Evolutionary conservation across 2,113 vertebrate species (phyloP).

Genomic region (Serilophus lunatus): DNA sequence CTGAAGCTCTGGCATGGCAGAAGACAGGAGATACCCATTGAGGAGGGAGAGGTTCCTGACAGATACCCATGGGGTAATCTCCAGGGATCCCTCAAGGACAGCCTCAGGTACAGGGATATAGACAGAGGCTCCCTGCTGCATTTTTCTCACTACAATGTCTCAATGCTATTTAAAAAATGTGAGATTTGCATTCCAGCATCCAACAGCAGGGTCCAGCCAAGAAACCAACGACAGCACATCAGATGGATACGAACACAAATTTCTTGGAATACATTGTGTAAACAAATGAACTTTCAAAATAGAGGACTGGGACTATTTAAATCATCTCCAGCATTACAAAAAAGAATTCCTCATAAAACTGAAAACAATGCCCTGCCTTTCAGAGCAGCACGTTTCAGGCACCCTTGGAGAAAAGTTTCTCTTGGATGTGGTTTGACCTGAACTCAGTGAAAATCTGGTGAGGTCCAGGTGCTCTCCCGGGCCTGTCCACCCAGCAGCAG

Average conservation of each 20-base stretch:
- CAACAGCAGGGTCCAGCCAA: background rate
- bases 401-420: background rate
- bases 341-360: background rate
- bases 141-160: background rate
- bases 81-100: background rate
- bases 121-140: background rate
- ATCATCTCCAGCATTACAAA: background rate
- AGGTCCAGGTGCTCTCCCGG: background rate
- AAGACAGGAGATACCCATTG: background rate
- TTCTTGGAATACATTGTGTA: background rate
- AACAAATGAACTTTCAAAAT: conserved; percentile 36
- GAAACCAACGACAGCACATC: background rate
- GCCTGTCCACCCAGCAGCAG: background rate
- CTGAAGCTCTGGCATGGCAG: background rate
- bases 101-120: background rate
- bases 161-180: conserved; percentile 29
- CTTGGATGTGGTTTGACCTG: background rate
- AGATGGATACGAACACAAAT: background rate
- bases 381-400: background rate
- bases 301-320: conserved; percentile 26
- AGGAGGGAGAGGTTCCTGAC: background rate
- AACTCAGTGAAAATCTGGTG: background rate
- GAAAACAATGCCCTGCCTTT: background rate
- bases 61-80: background rate
- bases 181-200: conserved; percentile 29